Evolutionary conservation across 2,888 invertebrate genomes (phyloP).

Genomic region (Philereme transversata): DNA sequence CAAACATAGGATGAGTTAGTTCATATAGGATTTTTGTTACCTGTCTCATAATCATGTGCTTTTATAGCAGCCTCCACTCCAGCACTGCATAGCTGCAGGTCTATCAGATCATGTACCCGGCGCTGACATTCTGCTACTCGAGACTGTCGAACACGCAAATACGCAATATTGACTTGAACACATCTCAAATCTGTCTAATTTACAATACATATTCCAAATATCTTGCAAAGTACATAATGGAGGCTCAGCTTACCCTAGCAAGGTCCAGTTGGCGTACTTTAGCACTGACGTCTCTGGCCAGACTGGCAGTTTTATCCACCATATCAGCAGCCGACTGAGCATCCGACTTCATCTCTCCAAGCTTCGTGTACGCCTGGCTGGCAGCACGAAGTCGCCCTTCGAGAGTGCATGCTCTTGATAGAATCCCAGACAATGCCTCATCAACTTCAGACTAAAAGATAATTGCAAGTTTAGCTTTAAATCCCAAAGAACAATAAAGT

Average conservation of each 20-base stretch:
- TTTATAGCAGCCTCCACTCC: constrained; percentile 97
- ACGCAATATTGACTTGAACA: neutral
- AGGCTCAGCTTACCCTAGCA: constrained; percentile 87
- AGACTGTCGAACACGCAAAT: constrained; percentile 78
- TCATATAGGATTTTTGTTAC: constrained; percentile 41
- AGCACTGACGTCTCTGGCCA: constrained; percentile 97
- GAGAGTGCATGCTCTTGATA: constrained; percentile 89
- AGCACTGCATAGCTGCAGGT: constrained; percentile 97
- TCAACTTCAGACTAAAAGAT: constrained; percentile 86
- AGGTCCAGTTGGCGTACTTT: constrained; percentile 97
- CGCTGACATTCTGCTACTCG: constrained; percentile 97
- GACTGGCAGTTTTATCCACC: constrained; percentile 92
- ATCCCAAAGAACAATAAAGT: neutral
- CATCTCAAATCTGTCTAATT: neutral
- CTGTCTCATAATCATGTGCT: constrained; percentile 97
- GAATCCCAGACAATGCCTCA: constrained; percentile 87
- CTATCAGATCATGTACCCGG: constrained; percentile 96
- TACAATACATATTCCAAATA: neutral
- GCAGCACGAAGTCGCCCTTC: constrained; percentile 92
- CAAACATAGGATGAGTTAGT: too few species aligned
- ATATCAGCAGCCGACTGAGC: constrained; percentile 92
- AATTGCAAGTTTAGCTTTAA: constrained; percentile 9
- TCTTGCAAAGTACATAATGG: neutral
- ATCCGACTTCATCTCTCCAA: constrained; percentile 90
- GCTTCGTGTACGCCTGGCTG: constrained; percentile 91